phyloP scores from a whole-genome alignment of 2,113 vertebrate genomes.

The Montifringilla adamsi region DNA sequence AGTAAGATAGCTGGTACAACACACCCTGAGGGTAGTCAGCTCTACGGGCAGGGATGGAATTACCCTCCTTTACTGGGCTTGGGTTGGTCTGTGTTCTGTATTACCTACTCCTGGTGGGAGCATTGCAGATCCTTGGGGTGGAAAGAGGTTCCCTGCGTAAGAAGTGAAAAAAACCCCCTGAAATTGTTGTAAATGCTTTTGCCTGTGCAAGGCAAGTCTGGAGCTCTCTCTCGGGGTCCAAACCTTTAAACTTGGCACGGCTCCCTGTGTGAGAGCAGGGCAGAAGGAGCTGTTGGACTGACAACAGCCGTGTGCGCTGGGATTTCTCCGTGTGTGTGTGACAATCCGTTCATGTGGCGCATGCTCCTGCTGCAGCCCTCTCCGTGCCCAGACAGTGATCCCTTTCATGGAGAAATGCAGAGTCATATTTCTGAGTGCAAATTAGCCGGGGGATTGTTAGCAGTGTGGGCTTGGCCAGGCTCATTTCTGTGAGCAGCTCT shows the following conservation, averaged over 20 bases:
- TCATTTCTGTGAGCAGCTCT: neutral
- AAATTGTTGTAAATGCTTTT: neutral
- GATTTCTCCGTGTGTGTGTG: neutral
- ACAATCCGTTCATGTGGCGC: neutral
- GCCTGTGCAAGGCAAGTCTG: neutral
- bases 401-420: slow-evolving; percentile 70
- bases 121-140: neutral
- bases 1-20: neutral
- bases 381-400: slow-evolving; percentile 40
- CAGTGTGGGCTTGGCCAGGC: neutral
- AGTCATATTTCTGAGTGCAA: slow-evolving; percentile 62
- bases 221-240: neutral
- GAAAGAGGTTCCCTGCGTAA: neutral
- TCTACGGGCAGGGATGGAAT: neutral
- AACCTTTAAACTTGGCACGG: neutral
- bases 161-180: neutral
- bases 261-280: neutral
- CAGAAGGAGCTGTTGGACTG: neutral
- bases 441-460: slow-evolving; percentile 47
- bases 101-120: fast-evolving
- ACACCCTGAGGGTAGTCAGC: neutral
- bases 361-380: neutral
- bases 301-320: neutral
- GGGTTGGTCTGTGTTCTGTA: neutral
- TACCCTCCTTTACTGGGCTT: neutral